Conservation (phyloP, 2,888 invertebrate genomes). For the Gymnocheta viridis region DNA sequence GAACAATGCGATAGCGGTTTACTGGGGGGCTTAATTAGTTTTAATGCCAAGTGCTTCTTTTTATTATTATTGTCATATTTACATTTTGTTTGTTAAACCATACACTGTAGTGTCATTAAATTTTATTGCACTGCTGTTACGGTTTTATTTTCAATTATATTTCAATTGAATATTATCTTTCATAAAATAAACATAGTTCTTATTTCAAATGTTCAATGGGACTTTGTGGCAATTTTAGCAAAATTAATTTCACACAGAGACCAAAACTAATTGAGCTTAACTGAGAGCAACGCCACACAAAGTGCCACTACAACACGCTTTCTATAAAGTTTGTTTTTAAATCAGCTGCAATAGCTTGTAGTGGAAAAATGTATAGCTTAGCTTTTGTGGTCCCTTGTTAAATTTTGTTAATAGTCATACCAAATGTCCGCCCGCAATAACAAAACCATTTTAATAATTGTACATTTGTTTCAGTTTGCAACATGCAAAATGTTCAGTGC, state of each 20-base stretch:
- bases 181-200: background rate
- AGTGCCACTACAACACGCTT: background rate
- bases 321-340: background rate
- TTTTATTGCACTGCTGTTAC: background rate
- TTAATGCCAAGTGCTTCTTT: background rate
- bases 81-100: background rate
- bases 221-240: background rate
- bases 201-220: background rate
- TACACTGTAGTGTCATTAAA: constrained; percentile 7
- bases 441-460: background rate
- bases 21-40: background rate
- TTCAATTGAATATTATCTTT: constrained; percentile 6
- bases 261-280: background rate
- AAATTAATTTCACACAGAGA: constrained; percentile 4
- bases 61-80: background rate
- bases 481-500: background rate
- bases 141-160: background rate
- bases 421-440: background rate
- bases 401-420: background rate
- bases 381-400: background rate
- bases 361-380: background rate
- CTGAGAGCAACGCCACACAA: background rate
- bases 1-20: background rate
- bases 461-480: background rate
- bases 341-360: background rate